phyloP scores from a whole-genome alignment of 1,140 invertebrate genomes.

The Brachionus manjavacas region DNA sequence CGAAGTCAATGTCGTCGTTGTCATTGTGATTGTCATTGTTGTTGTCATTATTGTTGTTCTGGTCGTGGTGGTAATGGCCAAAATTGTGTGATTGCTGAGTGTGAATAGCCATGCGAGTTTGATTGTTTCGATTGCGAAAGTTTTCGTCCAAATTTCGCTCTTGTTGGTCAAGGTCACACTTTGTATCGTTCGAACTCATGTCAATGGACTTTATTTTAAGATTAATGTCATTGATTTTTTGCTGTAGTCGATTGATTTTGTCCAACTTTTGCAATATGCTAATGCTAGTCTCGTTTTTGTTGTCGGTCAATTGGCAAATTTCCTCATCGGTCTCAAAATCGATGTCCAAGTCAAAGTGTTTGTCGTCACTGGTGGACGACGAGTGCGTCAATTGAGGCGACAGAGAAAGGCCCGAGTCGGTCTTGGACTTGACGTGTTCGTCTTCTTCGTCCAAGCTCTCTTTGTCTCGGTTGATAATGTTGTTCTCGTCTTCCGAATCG shows the following conservation, averaged over 20 bases:
- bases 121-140: not conserved
- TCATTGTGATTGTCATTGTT: not conserved
- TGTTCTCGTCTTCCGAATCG: slow-evolving; percentile 10
- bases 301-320: slow-evolving; percentile 9
- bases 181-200: not conserved
- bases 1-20: not conserved
- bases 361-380: not conserved
- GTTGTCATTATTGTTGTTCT: not conserved
- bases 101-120: not conserved
- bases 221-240: slow-evolving; percentile 39
- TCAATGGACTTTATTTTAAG: slow-evolving; percentile 25
- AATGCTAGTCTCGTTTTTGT: not conserved
- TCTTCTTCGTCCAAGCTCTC: not conserved
- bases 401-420: slow-evolving; percentile 7
- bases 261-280: slow-evolving; percentile 28
- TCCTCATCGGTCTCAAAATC: slow-evolving; percentile 36
- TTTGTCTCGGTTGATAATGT: not conserved
- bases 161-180: not conserved
- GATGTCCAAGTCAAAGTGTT: slow-evolving; percentile 4
- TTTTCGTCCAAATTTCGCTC: not conserved
- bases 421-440: not conserved
- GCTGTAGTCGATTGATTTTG: slow-evolving; percentile 31
- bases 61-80: not conserved
- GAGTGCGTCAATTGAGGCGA: slow-evolving; percentile 13
- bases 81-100: not conserved